These are phyloP conservation scores for Nothura maculosa DNA, from an alignment of 2,797 vertebrate genomes.

Conservation along the genomic window DNA sequence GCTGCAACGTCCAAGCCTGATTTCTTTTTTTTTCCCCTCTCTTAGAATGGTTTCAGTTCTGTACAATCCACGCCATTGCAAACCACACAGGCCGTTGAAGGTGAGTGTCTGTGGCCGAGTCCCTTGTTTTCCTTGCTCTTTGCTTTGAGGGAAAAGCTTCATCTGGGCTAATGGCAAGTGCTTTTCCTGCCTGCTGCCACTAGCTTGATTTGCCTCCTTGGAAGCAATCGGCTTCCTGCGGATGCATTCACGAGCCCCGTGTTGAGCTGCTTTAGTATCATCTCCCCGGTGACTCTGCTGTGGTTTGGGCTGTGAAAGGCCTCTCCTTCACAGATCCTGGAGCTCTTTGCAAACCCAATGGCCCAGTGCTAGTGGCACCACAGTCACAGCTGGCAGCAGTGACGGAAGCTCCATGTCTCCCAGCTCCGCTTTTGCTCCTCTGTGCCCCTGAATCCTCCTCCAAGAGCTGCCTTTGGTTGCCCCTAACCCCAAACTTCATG, in stretches of 20 bases:
- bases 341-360: neutral
- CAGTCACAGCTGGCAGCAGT: neutral
- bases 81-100: slow-evolving; percentile 91
- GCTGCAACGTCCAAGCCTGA: neutral
- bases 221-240: neutral
- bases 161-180: neutral
- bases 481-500: neutral
- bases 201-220: neutral
- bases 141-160: neutral
- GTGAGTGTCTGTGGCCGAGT: slow-evolving; percentile 75
- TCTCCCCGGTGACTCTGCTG: neutral
- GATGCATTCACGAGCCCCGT: neutral
- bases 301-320: neutral
- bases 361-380: fast-evolving
- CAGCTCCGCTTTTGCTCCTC: neutral
- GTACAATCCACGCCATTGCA: slow-evolving; percentile 90
- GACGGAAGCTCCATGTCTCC: neutral
- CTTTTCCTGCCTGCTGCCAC: neutral
- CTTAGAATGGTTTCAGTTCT: slow-evolving; percentile 95
- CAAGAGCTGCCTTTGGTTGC: neutral
- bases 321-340: neutral
- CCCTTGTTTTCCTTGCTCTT: fast-evolving
- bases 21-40: slow-evolving; percentile 17
- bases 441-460: neutral
- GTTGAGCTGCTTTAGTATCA: neutral